Conservation (phyloP, 1,140 invertebrate species). For the Drosophila sturtevanti region DNA sequence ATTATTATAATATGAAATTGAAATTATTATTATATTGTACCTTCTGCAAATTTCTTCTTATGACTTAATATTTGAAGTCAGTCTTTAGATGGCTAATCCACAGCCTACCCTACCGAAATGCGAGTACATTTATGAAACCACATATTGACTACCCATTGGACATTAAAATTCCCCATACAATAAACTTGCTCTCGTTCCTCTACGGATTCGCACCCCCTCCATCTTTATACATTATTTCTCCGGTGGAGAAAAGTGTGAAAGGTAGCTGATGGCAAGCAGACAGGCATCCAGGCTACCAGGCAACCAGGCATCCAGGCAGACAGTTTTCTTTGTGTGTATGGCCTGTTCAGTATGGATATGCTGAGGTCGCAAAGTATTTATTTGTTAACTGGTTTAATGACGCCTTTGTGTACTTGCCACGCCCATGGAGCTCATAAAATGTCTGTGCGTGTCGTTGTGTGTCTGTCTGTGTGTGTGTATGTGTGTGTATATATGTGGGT, state of each 20-base stretch:
- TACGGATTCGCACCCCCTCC: neutral
- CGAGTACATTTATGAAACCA: slow-evolving; percentile 12
- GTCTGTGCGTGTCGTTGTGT: slow-evolving; percentile 44
- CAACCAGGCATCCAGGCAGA: neutral
- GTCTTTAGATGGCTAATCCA: neutral
- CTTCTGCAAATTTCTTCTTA: too few relatives aligned
- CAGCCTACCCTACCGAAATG: neutral
- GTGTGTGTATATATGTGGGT: slow-evolving; percentile 41
- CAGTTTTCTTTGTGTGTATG: slow-evolving; percentile 1
- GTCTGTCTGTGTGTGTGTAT: slow-evolving; percentile 36
- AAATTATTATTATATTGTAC: too few relatives aligned
- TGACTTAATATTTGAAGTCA: too few relatives aligned
- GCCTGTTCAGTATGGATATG: slow-evolving; percentile 24
- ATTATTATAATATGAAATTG: too few relatives aligned
- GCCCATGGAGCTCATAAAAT: slow-evolving; percentile 55
- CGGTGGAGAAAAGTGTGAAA: neutral
- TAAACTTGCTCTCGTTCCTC: neutral
- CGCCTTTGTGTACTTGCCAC: slow-evolving; percentile 52
- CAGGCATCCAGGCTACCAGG: too few relatives aligned
- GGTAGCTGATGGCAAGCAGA: neutral
- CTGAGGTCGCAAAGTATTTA: slow-evolving; percentile 64
- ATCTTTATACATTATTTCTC: neutral
- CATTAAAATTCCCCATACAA: slow-evolving; percentile 11
- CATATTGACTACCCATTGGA: slow-evolving; percentile 9
- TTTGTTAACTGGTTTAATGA: slow-evolving; percentile 81